These are phyloP conservation scores for Anguilla pacifica DNA, from an alignment of 2,797 vertebrate genomes.

Conservation along the genomic window DNA sequence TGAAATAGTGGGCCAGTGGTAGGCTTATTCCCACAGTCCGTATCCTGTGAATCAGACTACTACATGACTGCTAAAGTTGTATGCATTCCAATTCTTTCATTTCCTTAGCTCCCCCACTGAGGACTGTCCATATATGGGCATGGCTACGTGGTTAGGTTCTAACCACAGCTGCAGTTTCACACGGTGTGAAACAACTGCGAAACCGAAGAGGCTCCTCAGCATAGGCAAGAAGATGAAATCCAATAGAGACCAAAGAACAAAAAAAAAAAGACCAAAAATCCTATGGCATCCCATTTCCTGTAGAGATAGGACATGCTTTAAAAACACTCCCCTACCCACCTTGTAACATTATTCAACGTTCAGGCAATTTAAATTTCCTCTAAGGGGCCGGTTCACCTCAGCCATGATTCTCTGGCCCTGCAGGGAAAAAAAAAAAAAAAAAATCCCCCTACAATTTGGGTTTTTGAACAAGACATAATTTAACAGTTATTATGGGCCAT, in stretches of 20 bases:
- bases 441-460: neutral
- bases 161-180: neutral
- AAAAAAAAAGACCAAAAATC: neutral
- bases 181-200: neutral
- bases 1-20: no score
- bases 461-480: slow-evolving; percentile 5
- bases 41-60: no score
- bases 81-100: neutral
- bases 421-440: neutral
- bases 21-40: no score
- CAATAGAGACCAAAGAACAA: neutral
- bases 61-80: neutral
- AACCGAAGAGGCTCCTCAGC: no score
- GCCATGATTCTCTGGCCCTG: neutral
- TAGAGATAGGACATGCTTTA: neutral
- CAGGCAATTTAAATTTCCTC: neutral
- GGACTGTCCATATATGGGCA: neutral
- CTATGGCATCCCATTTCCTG: slow-evolving; percentile 3
- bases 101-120: neutral
- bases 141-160: neutral
- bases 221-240: no score
- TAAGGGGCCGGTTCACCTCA: neutral
- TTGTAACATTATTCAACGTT: neutral
- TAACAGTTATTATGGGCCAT: neutral
- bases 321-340: neutral